phyloP scores from a whole-genome alignment of 2,888 invertebrate genomes.

The Amiota communis region DNA sequence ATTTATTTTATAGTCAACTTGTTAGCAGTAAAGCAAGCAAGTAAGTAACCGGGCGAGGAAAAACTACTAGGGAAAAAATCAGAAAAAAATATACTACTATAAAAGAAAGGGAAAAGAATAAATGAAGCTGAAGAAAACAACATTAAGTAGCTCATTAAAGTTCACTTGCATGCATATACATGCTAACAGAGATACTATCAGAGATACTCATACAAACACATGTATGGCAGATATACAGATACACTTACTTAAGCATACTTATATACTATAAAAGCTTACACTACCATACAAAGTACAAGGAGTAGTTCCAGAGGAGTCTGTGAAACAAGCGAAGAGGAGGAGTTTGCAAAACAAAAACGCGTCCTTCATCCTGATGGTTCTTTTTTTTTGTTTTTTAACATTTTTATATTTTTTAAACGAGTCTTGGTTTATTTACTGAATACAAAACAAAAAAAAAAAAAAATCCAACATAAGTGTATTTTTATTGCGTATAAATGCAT shows the following conservation, averaged over 20 bases:
- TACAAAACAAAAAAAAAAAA: background rate
- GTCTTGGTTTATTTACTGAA: background rate
- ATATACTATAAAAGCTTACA: constrained; percentile 24
- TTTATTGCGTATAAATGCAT: constrained; percentile 66
- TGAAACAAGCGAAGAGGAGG: constrained; percentile 23
- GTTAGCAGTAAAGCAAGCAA: constrained; percentile 49
- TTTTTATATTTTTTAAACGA: constrained; percentile 9
- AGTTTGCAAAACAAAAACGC: constrained; percentile 7
- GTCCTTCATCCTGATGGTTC: background rate
- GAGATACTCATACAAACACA: constrained; percentile 29
- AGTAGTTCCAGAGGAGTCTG: too few species aligned
- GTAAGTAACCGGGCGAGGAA: background rate
- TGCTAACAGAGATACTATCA: constrained; percentile 34
- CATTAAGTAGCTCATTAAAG: constrained; percentile 66
- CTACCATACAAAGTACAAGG: background rate
- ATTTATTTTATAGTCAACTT: constrained; percentile 66
- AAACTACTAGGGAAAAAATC: constrained; percentile 42
- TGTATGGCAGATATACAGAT: constrained; percentile 13
- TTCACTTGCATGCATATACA: constrained; percentile 35
- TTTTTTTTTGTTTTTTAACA: background rate
- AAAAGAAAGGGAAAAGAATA: background rate
- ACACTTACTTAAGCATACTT: constrained; percentile 25
- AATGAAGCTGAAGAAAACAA: constrained; percentile 52
- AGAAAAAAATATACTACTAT: constrained; percentile 41
- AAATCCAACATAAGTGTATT: constrained; percentile 56